Evolutionary conservation across 2,797 vertebrate genomes (phyloP).

Genomic region (Melanogrammus aeglefinus): DNA sequence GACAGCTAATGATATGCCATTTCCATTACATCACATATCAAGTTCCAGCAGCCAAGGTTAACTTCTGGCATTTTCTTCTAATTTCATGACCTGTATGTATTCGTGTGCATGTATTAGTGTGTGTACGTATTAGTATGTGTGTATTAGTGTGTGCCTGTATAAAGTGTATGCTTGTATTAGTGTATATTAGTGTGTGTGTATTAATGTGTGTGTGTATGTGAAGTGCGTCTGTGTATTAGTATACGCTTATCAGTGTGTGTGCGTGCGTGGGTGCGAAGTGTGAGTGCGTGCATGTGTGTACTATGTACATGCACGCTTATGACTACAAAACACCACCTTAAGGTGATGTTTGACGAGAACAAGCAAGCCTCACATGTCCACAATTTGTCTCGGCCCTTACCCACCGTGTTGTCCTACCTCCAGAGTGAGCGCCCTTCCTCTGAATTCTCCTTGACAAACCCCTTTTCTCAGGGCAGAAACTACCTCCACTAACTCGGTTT

Average conservation of each 20-base stretch:
- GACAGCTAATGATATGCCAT: neutral
- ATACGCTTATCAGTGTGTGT: too few species aligned
- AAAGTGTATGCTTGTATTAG: too few species aligned
- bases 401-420: neutral
- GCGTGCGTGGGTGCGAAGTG: neutral
- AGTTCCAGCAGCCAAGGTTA: neutral
- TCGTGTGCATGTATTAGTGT: too few species aligned
- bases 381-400: neutral
- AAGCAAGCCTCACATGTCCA: neutral
- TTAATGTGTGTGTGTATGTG: too few species aligned
- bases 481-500: neutral
- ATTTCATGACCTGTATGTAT: neutral
- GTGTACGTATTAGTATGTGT: too few species aligned
- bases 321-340: neutral
- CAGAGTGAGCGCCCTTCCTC: neutral
- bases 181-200: too few species aligned
- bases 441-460: neutral
- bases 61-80: neutral
- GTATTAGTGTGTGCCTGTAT: too few species aligned
- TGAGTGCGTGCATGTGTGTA: too few species aligned
- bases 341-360: neutral
- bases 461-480: neutral
- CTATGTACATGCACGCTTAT: neutral
- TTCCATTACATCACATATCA: neutral
- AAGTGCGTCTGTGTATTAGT: too few species aligned